phyloP scores from a whole-genome alignment of 2,797 vertebrate genomes.

The Acestrorhynchus altus region DNA sequence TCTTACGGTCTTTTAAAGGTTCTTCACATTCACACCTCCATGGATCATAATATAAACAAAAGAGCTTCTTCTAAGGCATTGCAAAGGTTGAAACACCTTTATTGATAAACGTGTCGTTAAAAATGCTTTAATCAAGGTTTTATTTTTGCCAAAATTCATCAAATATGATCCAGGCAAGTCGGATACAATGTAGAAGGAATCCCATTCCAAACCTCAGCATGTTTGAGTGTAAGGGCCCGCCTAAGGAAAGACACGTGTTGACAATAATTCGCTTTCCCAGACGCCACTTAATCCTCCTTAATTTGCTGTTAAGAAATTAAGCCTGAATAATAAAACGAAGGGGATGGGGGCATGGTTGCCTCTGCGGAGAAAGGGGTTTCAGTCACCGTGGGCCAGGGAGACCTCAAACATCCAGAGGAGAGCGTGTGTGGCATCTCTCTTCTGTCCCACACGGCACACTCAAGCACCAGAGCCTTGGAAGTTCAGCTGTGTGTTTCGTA shows the following conservation, averaged over 20 bases:
- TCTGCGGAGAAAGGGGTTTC: constrained; percentile 43
- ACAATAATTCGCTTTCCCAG: constrained; percentile 62
- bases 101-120: too few relatives aligned
- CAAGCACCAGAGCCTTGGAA: not conserved
- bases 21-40: too few relatives aligned
- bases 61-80: too few relatives aligned
- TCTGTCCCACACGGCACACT: not conserved
- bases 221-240: constrained; percentile 55
- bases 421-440: constrained; percentile 22
- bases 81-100: too few relatives aligned
- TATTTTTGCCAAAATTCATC: constrained; percentile 11
- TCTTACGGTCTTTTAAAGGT: too few relatives aligned
- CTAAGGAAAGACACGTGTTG: constrained; percentile 68
- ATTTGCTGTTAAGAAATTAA: constrained; percentile 59
- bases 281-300: constrained; percentile 53
- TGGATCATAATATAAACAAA: too few relatives aligned
- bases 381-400: not conserved
- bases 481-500: not conserved
- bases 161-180: constrained; percentile 45
- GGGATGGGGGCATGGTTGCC: constrained; percentile 20
- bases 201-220: constrained; percentile 62
- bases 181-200: constrained; percentile 57
- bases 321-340: constrained; percentile 50
- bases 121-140: too few relatives aligned
- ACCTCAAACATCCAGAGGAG: constrained; percentile 48